Evolutionary conservation across 1,140 invertebrate species (phyloP).

Genomic region (Anadara kagoshimensis): DNA sequence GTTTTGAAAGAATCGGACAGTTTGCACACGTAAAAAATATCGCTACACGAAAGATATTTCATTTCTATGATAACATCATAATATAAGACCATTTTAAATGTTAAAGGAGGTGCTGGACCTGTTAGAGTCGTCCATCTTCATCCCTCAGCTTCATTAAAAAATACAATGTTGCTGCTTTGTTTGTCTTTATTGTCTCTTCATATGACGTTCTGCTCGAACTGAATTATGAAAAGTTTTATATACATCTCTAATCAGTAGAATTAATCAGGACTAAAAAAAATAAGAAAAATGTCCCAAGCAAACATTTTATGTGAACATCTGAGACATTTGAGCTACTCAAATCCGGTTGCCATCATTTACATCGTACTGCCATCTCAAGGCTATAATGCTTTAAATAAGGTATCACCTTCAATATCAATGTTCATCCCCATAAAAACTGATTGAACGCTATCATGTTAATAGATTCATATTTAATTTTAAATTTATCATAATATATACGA

Average conservation of each 20-base stretch:
- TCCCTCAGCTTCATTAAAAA: conserved; percentile 26
- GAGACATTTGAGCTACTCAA: conserved; percentile 14
- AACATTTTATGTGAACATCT: conserved; percentile 25
- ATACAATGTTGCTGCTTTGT: conserved; percentile 12
- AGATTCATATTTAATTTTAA: too few relatives aligned
- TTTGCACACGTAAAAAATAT: too few relatives aligned
- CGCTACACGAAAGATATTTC: too few relatives aligned
- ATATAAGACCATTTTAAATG: conserved; percentile 27
- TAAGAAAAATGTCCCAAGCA: conserved; percentile 20
- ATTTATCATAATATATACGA: too few relatives aligned
- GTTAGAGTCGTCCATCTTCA: conserved; percentile 29
- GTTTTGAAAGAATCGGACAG: too few relatives aligned
- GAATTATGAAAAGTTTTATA: conserved; percentile 24
- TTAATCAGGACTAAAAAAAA: conserved; percentile 15
- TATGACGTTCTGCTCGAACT: conserved; percentile 19
- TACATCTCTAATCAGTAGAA: conserved; percentile 12
- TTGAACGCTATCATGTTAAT: too few relatives aligned
- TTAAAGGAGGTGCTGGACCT: conserved; percentile 26
- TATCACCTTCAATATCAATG: too few relatives aligned
- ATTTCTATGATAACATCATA: conserved; percentile 12
- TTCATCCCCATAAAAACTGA: too few relatives aligned
- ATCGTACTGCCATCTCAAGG: conserved; percentile 32
- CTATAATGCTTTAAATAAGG: conserved; percentile 17
- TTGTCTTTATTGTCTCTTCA: conserved; percentile 30
- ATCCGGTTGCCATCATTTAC: conserved; percentile 31